A percentile compares a stretch with the other conserved stretches of the same genome.
These are phyloP conservation scores for Palythoa caribaeorum DNA, from an alignment of 92 coral and sea anemone species.

Conservation along the genomic window DNA sequence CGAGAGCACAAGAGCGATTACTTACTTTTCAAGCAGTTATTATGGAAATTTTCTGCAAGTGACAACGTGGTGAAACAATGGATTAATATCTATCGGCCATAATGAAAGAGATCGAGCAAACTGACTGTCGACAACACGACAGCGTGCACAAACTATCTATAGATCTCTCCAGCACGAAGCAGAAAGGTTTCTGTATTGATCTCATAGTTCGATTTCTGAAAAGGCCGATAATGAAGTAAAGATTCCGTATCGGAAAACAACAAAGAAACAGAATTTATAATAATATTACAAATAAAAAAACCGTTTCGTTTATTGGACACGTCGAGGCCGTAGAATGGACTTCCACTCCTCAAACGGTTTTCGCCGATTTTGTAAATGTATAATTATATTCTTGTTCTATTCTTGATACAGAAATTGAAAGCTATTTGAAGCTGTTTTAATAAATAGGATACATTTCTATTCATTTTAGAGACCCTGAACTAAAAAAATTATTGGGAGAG, in stretches of 20 bases:
- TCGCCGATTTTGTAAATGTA: no score
- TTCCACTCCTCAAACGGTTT: no score
- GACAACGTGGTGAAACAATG: constrained; percentile 49
- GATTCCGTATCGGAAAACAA: background rate
- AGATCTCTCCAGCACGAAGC: background rate
- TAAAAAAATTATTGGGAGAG: no score
- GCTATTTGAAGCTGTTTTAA: no score
- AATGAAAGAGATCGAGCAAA: background rate
- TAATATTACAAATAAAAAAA: background rate
- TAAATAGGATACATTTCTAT: no score
- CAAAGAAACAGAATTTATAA: background rate
- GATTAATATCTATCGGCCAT: constrained; percentile 5
- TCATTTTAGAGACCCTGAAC: no score
- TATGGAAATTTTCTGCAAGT: constrained; percentile 43
- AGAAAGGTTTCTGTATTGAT: background rate
- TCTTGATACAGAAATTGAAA: no score
- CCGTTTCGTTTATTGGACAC: background rate
- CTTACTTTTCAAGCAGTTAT: constrained; percentile 6
- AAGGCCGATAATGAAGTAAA: background rate
- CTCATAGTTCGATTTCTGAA: background rate
- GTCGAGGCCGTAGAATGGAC: no score
- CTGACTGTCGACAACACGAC: background rate
- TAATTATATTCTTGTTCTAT: no score
- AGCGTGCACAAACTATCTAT: background rate
- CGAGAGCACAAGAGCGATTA: constrained; percentile 17